Conservation (phyloP, 1,140 invertebrate species). For the Periplaneta americana region DNA sequence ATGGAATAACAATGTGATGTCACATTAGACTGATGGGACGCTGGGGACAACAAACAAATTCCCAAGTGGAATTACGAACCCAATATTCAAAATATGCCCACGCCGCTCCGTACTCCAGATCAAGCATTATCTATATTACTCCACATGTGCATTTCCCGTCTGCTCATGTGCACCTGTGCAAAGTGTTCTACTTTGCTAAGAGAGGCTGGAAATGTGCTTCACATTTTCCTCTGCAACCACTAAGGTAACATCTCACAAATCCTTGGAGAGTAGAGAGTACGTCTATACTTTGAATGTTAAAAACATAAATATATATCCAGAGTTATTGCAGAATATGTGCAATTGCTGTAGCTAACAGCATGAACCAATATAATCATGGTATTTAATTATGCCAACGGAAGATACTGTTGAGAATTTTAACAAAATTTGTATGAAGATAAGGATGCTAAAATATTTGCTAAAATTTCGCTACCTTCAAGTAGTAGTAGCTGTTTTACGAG, state of each 20-base stretch:
- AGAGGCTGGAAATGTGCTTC: background rate
- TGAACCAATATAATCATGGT: too few relatives aligned
- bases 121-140: background rate
- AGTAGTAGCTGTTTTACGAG: too few relatives aligned
- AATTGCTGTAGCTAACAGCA: background rate
- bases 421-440: too few relatives aligned
- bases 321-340: background rate
- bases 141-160: background rate
- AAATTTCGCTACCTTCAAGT: too few relatives aligned
- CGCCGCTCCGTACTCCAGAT: background rate
- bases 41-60: background rate
- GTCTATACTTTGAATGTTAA: background rate
- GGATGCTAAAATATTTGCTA: too few relatives aligned
- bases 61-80: background rate
- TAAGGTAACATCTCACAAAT: background rate
- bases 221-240: background rate
- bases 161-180: background rate
- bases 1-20: background rate
- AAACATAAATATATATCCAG: background rate
- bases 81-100: background rate
- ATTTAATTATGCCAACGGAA: too few relatives aligned
- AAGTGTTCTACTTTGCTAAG: background rate
- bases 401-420: too few relatives aligned
- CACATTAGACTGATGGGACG: background rate
- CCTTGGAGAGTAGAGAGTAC: background rate